Evolutionary conservation across 1,140 invertebrate species (phyloP).

Genomic region (Pinna nobilis): DNA sequence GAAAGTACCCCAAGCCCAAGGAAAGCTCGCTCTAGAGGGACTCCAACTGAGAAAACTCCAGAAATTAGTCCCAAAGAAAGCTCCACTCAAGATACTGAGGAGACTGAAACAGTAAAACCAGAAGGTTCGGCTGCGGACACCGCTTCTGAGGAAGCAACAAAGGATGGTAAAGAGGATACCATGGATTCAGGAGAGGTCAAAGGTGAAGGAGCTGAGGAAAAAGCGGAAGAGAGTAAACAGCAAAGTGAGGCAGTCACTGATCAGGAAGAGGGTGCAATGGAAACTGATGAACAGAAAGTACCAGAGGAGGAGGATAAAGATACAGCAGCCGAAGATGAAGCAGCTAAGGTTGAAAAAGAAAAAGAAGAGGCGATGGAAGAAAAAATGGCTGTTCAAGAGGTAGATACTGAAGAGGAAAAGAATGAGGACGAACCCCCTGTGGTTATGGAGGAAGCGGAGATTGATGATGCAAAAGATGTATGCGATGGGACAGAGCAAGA

Average conservation of each 20-base stretch:
- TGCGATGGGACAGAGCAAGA: not conserved
- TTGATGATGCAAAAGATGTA: conserved; percentile 5
- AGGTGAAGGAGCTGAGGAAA: not conserved
- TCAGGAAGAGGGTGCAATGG: conserved; percentile 21
- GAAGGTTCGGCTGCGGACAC: not conserved
- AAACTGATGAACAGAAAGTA: conserved; percentile 16
- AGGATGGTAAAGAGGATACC: not conserved
- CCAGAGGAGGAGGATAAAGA: conserved; percentile 27
- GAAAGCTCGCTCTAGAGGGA: conserved; percentile 16
- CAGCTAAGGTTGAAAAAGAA: conserved; percentile 31
- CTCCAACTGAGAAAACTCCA: conserved; percentile 13
- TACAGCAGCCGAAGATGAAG: conserved; percentile 12
- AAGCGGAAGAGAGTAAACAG: conserved; percentile 29
- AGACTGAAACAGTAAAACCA: not conserved
- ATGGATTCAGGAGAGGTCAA: conserved; percentile 23
- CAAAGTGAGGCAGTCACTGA: conserved; percentile 9
- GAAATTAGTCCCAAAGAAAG: not conserved
- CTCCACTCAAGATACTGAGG: not conserved
- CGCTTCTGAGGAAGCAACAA: not conserved
- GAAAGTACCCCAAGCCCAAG: conserved; percentile 1
- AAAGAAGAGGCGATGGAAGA: conserved; percentile 31
- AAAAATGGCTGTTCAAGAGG: conserved; percentile 7
- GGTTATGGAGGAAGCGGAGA: conserved; percentile 7
- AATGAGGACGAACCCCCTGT: conserved; percentile 23
- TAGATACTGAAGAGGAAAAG: conserved; percentile 8